phyloP scores from a whole-genome alignment of 2,797 vertebrate genomes.

The Siniperca undulata region DNA sequence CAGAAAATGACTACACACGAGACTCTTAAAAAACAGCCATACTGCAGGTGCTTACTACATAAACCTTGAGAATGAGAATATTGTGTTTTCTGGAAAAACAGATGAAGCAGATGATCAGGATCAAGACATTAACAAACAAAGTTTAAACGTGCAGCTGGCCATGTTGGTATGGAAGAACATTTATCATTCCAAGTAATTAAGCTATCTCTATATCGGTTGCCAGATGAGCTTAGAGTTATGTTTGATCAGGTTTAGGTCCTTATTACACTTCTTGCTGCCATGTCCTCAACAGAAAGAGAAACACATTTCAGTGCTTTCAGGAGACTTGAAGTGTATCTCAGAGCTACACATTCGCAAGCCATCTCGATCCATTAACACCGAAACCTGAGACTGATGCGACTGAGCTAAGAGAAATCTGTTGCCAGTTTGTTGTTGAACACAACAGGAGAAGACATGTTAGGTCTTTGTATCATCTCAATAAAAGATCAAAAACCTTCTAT shows the following conservation, averaged over 20 bases:
- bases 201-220: not conserved
- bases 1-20: not conserved
- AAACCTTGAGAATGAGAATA: not conserved
- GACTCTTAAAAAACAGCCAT: too few relatives aligned
- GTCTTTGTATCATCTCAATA: conserved; percentile 9
- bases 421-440: not conserved
- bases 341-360: not conserved
- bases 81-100: conserved; percentile 1
- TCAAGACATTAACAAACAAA: conserved; percentile 15
- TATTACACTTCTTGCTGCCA: not conserved
- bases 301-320: not conserved
- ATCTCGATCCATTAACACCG: conserved; percentile 9
- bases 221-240: conserved; percentile 34
- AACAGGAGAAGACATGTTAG: not conserved
- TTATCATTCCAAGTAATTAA: conserved; percentile 30
- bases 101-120: conserved; percentile 9
- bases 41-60: not conserved
- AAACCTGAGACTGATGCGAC: not conserved
- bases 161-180: conserved; percentile 5
- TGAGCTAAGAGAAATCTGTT: conserved; percentile 4
- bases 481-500: not conserved
- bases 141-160: conserved; percentile 8
- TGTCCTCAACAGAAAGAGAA: not conserved
- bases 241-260: conserved; percentile 43
- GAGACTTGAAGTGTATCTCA: conserved; percentile 9